Conservation (phyloP, 2,113 vertebrate genomes). For the Symphodus melops region DNA sequence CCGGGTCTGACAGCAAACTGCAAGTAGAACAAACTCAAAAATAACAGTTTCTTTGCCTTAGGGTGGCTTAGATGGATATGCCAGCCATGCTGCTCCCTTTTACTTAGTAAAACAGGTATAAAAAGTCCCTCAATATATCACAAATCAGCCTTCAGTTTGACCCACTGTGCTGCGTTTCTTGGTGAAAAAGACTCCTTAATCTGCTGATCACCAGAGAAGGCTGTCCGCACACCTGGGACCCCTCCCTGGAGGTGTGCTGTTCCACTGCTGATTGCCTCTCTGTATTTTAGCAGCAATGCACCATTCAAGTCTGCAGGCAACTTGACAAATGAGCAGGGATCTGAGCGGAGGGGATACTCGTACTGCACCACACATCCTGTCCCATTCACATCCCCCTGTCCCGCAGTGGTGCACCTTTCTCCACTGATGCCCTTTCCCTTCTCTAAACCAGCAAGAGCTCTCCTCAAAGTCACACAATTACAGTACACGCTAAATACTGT, state of each 20-base stretch:
- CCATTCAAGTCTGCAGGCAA: conserved; percentile 85
- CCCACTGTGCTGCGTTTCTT: not conserved
- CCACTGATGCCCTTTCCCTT: conserved; percentile 48
- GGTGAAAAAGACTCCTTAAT: conserved; percentile 42
- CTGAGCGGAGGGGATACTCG: conserved; percentile 75
- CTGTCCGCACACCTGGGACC: conserved; percentile 73
- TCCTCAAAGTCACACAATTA: conserved; percentile 52
- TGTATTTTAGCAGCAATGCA: conserved; percentile 85
- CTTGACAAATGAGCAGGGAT: conserved; percentile 85
- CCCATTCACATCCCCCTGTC: conserved; percentile 66
- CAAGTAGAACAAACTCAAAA: conserved; percentile 35
- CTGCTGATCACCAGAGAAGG: conserved; percentile 64
- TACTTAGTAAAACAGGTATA: not conserved
- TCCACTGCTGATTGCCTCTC: conserved; percentile 73
- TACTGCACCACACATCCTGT: conserved; percentile 82
- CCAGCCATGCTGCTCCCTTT: not conserved
- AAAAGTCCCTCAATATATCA: not conserved
- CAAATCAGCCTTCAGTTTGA: conserved; percentile 22
- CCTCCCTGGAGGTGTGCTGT: conserved; percentile 70
- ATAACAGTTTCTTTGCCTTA: conserved; percentile 16
- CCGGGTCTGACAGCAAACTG: conserved; percentile 12
- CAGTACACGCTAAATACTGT: conserved; percentile 12
- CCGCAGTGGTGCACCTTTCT: conserved; percentile 73
- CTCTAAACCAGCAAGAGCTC: conserved; percentile 34
- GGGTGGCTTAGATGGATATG: conserved; percentile 17